A percentile compares a stretch with the other conserved stretches of the same genome.
These are phyloP conservation scores for Cephus sareptanus DNA, from an alignment of 2,888 invertebrate species.

Conservation along the genomic window DNA sequence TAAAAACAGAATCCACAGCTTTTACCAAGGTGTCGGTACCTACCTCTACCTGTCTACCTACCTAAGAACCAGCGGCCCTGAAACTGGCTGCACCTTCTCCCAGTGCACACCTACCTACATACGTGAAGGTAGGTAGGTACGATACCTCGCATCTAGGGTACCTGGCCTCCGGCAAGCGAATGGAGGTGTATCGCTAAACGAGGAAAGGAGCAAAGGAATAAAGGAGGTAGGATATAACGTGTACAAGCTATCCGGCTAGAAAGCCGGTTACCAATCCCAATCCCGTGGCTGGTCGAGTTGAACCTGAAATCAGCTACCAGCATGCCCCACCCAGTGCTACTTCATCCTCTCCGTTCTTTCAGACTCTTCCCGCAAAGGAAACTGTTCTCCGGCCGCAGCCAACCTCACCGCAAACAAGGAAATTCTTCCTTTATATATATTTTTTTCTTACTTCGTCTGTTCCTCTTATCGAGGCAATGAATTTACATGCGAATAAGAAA, in stretches of 20 bases:
- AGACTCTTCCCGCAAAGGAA: constrained; percentile 45
- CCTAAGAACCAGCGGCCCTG: constrained; percentile 28
- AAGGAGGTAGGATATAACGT: constrained; percentile 25
- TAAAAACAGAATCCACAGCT: not conserved
- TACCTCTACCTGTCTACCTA: not conserved
- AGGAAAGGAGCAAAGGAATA: constrained; percentile 29
- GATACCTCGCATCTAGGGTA: constrained; percentile 37
- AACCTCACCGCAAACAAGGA: not conserved
- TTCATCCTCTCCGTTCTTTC: constrained; percentile 45
- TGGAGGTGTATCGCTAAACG: constrained; percentile 37
- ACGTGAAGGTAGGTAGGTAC: constrained; percentile 14
- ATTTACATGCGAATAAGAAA: not conserved
- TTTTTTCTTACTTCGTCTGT: not conserved
- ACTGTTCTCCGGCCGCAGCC: constrained; percentile 22
- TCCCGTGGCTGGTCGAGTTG: constrained; percentile 39
- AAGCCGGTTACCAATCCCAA: constrained; percentile 60
- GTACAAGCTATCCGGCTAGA: constrained; percentile 40
- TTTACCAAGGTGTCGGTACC: not conserved
- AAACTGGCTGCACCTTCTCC: constrained; percentile 51
- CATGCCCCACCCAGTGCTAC: constrained; percentile 50
- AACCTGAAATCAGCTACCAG: constrained; percentile 51
- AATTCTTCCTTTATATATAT: not conserved
- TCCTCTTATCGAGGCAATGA: not conserved
- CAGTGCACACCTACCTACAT: constrained; percentile 26
- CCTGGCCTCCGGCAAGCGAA: constrained; percentile 52